Percentiles rank a stretch among this genome's conserved stretches.
phyloP scores from a whole-genome alignment of 1,140 invertebrate species.

The Homarus americanus region DNA sequence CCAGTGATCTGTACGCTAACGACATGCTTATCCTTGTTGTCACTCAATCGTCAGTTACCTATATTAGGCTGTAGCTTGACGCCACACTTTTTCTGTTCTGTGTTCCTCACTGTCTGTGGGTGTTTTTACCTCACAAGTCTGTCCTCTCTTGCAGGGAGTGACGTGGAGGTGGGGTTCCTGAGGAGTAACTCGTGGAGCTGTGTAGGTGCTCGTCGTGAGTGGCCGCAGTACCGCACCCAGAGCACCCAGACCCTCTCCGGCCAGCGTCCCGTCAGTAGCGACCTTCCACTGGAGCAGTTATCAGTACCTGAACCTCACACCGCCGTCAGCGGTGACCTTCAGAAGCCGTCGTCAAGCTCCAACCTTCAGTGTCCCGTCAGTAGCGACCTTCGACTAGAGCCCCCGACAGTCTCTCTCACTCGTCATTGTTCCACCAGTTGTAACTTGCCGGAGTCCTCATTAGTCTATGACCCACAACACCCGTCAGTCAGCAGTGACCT shows the following conservation, averaged over 20 bases:
- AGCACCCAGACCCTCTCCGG: constrained; percentile 4
- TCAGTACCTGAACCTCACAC: neutral
- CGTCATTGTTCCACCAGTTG: too few relatives aligned
- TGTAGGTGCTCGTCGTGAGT: neutral
- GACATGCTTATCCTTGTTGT: neutral
- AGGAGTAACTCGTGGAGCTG: constrained; percentile 2
- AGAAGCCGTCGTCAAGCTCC: too few relatives aligned
- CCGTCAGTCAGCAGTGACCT: neutral
- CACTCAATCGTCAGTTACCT: neutral
- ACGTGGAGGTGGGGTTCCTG: neutral
- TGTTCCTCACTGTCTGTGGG: neutral
- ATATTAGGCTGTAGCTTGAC: neutral
- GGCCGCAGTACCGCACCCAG: constrained; percentile 3
- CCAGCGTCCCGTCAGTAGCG: neutral
- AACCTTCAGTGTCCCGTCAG: too few relatives aligned
- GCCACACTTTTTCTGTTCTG: neutral
- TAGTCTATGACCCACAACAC: neutral
- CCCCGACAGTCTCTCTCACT: too few relatives aligned
- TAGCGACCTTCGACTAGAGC: too few relatives aligned
- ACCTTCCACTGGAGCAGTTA: neutral
- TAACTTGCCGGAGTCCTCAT: neutral
- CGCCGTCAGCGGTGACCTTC: too few relatives aligned
- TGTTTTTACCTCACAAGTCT: neutral
- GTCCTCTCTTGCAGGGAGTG: neutral
- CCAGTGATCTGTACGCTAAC: too few relatives aligned